Percentiles rank a stretch among this genome's conserved stretches.
These are phyloP conservation scores for Sula dactylatra DNA, from an alignment of 2,113 vertebrate genomes.

Conservation along the genomic window DNA sequence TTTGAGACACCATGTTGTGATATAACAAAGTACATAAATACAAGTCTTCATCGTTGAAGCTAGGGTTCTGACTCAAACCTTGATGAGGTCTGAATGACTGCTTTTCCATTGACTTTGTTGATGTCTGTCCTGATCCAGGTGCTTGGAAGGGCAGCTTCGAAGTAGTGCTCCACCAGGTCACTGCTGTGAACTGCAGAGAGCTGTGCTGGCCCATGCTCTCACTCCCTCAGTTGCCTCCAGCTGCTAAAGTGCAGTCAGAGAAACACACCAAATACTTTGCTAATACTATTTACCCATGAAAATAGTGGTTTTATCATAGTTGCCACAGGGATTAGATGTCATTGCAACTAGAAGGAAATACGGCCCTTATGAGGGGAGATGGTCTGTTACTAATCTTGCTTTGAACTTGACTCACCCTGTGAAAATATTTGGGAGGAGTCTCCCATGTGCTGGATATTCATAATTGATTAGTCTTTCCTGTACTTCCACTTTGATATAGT, in stretches of 20 bases:
- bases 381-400: neutral
- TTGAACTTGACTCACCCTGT: neutral
- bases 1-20: constrained; percentile 29
- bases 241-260: neutral
- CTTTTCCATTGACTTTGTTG: neutral
- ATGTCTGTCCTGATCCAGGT: neutral
- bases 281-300: neutral
- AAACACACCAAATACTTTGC: neutral
- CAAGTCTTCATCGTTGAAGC: neutral
- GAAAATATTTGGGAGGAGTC: neutral
- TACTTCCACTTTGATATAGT: neutral
- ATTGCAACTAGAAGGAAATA: neutral
- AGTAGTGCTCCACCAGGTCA: neutral
- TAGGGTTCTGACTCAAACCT: neutral
- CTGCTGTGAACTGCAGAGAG: neutral
- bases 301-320: neutral
- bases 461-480: neutral
- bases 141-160: neutral
- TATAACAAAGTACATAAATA: constrained; percentile 7
- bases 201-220: neutral
- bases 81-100: neutral
- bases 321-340: neutral
- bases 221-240: neutral
- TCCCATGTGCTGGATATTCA: neutral
- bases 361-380: neutral